Evolutionary conservation across 1,140 invertebrate species (phyloP).

Genomic region (Muscidifurax raptorellus): DNA sequence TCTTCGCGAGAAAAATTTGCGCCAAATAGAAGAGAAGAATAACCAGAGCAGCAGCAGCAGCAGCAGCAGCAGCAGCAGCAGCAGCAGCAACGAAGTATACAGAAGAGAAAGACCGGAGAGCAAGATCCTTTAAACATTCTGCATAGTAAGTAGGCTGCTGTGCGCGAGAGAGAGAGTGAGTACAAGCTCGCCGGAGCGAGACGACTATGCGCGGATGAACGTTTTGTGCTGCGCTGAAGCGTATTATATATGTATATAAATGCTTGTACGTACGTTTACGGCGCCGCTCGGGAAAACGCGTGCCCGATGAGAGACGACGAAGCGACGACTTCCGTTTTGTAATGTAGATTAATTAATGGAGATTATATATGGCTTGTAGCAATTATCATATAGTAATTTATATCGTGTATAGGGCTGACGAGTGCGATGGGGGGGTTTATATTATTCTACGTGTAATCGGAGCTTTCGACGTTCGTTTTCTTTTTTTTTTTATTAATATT

Average conservation of each 20-base stretch:
- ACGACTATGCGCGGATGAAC: not conserved
- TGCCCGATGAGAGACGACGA: not conserved
- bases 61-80: no score
- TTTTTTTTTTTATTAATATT: not conserved
- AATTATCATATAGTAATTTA: slow-evolving; percentile 49
- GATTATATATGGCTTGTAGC: slow-evolving; percentile 48
- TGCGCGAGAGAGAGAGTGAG: not conserved
- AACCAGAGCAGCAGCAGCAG: not conserved
- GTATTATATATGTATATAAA: no score
- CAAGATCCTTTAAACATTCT: slow-evolving; percentile 22
- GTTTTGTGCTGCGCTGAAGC: not conserved
- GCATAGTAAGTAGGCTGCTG: slow-evolving; percentile 35
- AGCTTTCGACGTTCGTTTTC: slow-evolving; percentile 13
- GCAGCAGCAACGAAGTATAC: no score
- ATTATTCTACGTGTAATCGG: slow-evolving; percentile 9
- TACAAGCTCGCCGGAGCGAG: not conserved
- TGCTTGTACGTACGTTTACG: no score
- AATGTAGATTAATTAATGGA: slow-evolving; percentile 42
- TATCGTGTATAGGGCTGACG: slow-evolving; percentile 29
- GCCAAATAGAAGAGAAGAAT: not conserved
- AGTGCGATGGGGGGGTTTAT: not conserved
- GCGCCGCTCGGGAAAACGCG: no score
- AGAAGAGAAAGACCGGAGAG: not conserved
- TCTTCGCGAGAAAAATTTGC: slow-evolving; percentile 4
- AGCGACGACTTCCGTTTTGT: slow-evolving; percentile 32